Base-by-base conservation (phyloP, 1,140 invertebrate genomes). In the Acromyrmex echinatior region DNA sequence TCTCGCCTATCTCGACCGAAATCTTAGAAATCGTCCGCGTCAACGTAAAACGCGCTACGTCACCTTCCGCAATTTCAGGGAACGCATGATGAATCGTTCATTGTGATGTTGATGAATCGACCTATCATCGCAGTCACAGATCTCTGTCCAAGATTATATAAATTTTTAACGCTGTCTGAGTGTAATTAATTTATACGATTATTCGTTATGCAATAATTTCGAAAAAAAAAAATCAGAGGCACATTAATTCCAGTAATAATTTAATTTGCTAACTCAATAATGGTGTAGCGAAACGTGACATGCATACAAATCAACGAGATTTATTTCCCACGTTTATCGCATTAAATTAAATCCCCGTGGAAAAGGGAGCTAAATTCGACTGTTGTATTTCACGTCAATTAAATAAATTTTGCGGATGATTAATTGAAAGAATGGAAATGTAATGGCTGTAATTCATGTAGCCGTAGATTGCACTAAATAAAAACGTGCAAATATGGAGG, bases 351-450 rank as follows among this genome's bases (percentile, higher is more conserved):
- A 81, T 81, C 79, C 21, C 49, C 39, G 31, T 28, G 21, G 14
- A 58, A 58, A 71, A 45, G 49, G 21, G 51, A 45, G 51, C 51
- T 81, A 28, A 58, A 71, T 81, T 81, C 21, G 49, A 35, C 58
- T 63, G 79, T 71, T 21, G 35, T 81, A 81, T 81, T 71, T 81
- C 66, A 45, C 21, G 79, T 71, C 51, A 6, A 31, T 81, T 71
- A 45, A 81, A 71, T 71, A 81, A 81, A 81, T 71, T 71, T 81
- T 45, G 65, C 51, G 79, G 35, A 81, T 71, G 79, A 81, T 71
- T 81, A 81, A 81, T 81, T 71, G 35, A 39, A 58, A 45, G 79
- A 1, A 58, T 51, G 79, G 79, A 81, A 81, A 81, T 60, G 79
- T 35, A 81, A 39, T 28, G 65, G 66, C 21, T 28, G 65, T 60